Evolutionary conservation across 2,888 invertebrate species (phyloP).

Genomic region (Agrypnus murinus): DNA sequence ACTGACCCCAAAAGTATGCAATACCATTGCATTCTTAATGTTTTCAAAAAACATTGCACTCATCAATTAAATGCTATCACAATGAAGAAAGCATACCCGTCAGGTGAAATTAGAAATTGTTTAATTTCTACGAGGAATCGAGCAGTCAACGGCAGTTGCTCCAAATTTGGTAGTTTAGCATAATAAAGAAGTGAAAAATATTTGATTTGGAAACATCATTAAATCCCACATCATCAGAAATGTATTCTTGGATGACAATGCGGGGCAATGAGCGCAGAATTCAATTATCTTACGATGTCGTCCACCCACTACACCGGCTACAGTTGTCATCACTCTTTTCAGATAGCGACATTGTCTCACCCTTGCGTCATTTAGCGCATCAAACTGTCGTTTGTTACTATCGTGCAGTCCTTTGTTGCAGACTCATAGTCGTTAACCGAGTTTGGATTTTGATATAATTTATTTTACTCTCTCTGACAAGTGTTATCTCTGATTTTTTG

Average conservation of each 20-base stretch:
- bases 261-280: slow-evolving; percentile 67
- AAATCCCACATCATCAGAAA: slow-evolving; percentile 67
- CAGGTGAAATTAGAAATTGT: no score
- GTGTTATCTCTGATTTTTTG: slow-evolving; percentile 57
- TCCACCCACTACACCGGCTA: slow-evolving; percentile 60
- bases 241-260: slow-evolving; percentile 68
- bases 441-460: slow-evolving; percentile 65
- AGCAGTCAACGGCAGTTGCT: background rate
- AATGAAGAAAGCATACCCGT: no score
- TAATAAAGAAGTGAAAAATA: slow-evolving; percentile 53
- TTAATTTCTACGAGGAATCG: no score
- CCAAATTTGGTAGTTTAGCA: slow-evolving; percentile 11
- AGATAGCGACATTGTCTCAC: slow-evolving; percentile 71
- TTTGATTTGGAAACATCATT: slow-evolving; percentile 64
- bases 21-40: no score
- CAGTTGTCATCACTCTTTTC: slow-evolving; percentile 69
- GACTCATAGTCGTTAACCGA: slow-evolving; percentile 62
- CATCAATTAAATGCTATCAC: no score
- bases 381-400: slow-evolving; percentile 70
- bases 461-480: slow-evolving; percentile 60
- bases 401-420: slow-evolving; percentile 59
- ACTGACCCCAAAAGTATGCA: no score
- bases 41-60: no score
- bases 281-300: slow-evolving; percentile 65
- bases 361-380: slow-evolving; percentile 71